These are phyloP conservation scores for Calyptomena viridis DNA, from an alignment of 2,113 vertebrate genomes.

Conservation along the genomic window DNA sequence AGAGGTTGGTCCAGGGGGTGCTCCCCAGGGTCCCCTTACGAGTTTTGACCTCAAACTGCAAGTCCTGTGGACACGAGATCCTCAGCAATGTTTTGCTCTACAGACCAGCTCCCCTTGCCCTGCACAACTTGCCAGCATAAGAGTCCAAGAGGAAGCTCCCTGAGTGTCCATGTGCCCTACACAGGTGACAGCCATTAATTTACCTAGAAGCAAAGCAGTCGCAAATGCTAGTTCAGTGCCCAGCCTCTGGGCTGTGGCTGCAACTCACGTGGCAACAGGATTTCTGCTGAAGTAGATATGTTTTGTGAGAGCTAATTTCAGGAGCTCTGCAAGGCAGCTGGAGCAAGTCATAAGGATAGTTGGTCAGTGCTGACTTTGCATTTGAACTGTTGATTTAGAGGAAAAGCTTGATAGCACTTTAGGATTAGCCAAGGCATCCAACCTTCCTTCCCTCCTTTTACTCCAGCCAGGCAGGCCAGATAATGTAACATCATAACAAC, in stretches of 20 bases:
- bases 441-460: neutral
- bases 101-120: neutral
- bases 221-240: neutral
- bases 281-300: neutral
- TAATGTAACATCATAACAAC: neutral
- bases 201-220: neutral
- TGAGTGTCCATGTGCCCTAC: fast-evolving
- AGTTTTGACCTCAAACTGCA: neutral
- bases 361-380: neutral
- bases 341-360: neutral
- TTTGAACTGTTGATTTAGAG: neutral
- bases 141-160: neutral
- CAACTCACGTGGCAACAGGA: neutral
- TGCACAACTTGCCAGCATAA: neutral
- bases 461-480: neutral
- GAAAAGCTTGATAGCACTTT: neutral
- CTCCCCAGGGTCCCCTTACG: neutral
- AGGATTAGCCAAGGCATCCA: neutral
- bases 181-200: neutral
- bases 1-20: neutral
- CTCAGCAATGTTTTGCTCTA: neutral
- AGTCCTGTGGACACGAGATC: neutral
- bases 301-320: neutral
- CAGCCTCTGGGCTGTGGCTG: neutral
- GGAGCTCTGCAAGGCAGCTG: neutral